Conservation (phyloP, 2,888 invertebrate species). For the Cephus pygmeus region DNA sequence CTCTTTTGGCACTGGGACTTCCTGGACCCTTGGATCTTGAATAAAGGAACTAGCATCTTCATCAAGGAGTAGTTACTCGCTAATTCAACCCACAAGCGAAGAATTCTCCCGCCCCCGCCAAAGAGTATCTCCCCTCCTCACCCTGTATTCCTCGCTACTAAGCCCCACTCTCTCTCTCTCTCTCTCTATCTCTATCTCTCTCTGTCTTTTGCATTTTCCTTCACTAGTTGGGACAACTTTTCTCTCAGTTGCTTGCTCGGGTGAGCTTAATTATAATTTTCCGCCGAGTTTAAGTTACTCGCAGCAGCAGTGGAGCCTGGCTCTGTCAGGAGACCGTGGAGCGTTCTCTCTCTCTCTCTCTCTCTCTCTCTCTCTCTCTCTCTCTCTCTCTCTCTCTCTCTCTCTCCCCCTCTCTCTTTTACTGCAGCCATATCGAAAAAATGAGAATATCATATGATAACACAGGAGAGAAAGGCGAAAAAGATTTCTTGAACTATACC, state of each 20-base stretch:
- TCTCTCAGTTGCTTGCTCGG: constrained; percentile 35
- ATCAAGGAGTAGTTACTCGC: neutral
- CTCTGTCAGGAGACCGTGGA: constrained; percentile 29
- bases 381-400: neutral
- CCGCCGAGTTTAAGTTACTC: constrained; percentile 41
- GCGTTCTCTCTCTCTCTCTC: constrained; percentile 18
- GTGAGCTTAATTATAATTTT: constrained; percentile 48
- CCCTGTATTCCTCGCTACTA: neutral
- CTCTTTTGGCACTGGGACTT: neutral
- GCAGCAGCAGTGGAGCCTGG: constrained; percentile 4
- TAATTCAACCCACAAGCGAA: neutral
- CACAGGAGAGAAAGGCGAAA: neutral
- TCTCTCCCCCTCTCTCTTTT: constrained; percentile 8
- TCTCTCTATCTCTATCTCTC: neutral
- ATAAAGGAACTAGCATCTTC: neutral
- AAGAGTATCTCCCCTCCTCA: neutral
- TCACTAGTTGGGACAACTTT: constrained; percentile 29
- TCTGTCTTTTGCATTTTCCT: neutral
- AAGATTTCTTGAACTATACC: neutral
- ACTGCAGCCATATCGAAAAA: constrained; percentile 1
- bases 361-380: constrained; percentile 6
- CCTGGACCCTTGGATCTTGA: neutral
- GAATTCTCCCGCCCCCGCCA: neutral
- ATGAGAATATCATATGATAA: neutral
- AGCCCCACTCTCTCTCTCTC: neutral